phyloP scores from a whole-genome alignment of 2,797 vertebrate species.

The Euphonia xanthogaster region DNA sequence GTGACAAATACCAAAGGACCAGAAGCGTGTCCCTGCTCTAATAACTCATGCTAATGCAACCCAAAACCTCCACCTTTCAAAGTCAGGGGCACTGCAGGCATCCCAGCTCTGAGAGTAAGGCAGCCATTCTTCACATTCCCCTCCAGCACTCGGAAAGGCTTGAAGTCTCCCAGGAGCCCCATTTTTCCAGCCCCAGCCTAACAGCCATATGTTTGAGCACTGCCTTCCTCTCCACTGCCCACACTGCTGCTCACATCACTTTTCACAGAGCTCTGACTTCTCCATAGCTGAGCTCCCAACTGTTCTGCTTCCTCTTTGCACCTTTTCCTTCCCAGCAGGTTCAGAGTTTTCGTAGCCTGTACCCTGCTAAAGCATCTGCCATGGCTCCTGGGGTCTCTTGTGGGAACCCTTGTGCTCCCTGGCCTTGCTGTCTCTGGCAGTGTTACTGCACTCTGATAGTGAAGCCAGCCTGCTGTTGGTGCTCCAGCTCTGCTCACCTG shows the following conservation, averaged over 20 bases:
- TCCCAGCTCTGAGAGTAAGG: background rate
- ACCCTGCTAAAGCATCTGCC: background rate
- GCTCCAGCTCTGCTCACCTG: background rate
- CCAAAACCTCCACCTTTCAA: background rate
- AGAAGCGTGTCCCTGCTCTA: background rate
- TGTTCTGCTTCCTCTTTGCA: background rate
- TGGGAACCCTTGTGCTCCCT: background rate
- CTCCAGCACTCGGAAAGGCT: background rate
- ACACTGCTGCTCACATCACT: background rate
- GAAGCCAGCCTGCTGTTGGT: background rate
- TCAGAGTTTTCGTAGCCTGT: background rate
- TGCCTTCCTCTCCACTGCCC: background rate
- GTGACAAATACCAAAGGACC: background rate
- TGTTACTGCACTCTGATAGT: background rate
- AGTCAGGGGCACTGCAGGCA: background rate
- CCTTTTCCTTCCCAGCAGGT: background rate
- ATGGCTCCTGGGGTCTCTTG: background rate
- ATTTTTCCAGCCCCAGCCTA: background rate
- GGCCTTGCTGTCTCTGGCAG: background rate
- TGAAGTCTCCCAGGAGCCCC: background rate
- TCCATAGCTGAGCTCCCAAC: background rate
- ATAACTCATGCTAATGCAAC: constrained; percentile 28
- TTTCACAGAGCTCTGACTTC: background rate
- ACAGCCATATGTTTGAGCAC: background rate
- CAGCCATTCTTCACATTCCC: background rate